These are phyloP conservation scores for Gallinago stenura DNA, from an alignment of 2,797 vertebrate genomes.

Conservation along the genomic window DNA sequence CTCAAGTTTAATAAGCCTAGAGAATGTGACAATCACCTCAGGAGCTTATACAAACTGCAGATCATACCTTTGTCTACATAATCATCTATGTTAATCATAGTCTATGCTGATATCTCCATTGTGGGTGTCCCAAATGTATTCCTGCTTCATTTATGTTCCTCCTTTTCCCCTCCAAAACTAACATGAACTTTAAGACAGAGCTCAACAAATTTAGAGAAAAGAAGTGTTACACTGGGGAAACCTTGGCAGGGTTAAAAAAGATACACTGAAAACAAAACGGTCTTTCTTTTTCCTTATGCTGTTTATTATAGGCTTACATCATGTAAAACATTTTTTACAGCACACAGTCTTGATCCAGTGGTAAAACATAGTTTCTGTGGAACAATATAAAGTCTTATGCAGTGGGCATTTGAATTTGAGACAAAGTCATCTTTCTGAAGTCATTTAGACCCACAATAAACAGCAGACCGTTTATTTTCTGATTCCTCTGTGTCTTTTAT, in stretches of 20 bases:
- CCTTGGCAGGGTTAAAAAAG: background rate
- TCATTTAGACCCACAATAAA: constrained; percentile 57
- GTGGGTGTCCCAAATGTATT: background rate
- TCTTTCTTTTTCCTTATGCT: constrained; percentile 3
- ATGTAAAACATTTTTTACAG: background rate
- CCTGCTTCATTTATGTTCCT: background rate
- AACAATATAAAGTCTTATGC: background rate
- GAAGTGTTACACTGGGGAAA: background rate
- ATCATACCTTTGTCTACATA: background rate
- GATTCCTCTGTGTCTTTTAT: constrained; percentile 1
- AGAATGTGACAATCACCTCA: background rate
- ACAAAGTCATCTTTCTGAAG: constrained; percentile 19
- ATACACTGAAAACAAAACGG: constrained; percentile 3
- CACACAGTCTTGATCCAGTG: background rate
- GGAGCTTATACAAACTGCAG: background rate
- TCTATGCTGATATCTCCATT: background rate
- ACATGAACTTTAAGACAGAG: background rate
- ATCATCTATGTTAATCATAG: constrained; percentile 9
- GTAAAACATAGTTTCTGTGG: constrained; percentile 25
- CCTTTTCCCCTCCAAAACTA: background rate
- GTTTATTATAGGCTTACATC: constrained; percentile 40
- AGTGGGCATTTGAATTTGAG: background rate
- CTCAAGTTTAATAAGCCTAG: constrained; percentile 26
- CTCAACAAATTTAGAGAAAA: background rate
- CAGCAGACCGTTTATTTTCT: constrained; percentile 26